Base-by-base conservation (phyloP, 2,888 invertebrate species). In the Sceliomorpha sp. region DNA sequence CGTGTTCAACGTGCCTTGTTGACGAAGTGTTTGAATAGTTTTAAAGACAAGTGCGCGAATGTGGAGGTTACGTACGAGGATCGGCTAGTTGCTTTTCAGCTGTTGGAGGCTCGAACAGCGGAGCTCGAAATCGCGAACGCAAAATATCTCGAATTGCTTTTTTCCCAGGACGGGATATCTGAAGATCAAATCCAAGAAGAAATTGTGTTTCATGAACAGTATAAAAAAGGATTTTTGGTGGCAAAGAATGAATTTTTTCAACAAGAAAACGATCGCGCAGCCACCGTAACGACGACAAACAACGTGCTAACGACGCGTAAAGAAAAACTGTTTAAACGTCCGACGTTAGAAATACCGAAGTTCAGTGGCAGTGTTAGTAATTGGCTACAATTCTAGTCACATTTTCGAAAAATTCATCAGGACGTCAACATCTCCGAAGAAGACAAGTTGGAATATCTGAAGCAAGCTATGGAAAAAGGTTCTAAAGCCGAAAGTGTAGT, bases 331-430 rank as follows among this genome's bases (percentile, higher is more conserved):
- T 68, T 56, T 15, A 68, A 70, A 14, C 42, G 70, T 9, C 73
- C 77, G 1, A 67, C 62, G 4, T 32, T 76, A 6, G 64, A 81
- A 42, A 51, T 79, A 4, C 50, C 42, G 1, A 76, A 76, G 56
- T 81, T 76, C 47, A 59, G 48, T 37, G 77, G 77, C n/a, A 51
- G 66, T n/a, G 37, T 75, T 1, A 56, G 51, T 20, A 60, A 73
- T 1, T 80, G 77, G 79, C 51, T 80, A 1, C 50, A 64, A 3
- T 82, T 79, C 51, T 81, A 78, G 77, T 69, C 70, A 0, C 77
- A 77, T 26, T 80, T 77, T 44, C 12, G 45, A 13, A 77, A 77
- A 50, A 75, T 79, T 2, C 59, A 81, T 31, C 74, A 77, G 15
- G 75, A 78, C 34, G 37, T 26, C 10, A 27, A 56, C 0, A 14